Evolutionary conservation across 2,113 vertebrate species (phyloP).

Genomic region (Strigops habroptila): DNA sequence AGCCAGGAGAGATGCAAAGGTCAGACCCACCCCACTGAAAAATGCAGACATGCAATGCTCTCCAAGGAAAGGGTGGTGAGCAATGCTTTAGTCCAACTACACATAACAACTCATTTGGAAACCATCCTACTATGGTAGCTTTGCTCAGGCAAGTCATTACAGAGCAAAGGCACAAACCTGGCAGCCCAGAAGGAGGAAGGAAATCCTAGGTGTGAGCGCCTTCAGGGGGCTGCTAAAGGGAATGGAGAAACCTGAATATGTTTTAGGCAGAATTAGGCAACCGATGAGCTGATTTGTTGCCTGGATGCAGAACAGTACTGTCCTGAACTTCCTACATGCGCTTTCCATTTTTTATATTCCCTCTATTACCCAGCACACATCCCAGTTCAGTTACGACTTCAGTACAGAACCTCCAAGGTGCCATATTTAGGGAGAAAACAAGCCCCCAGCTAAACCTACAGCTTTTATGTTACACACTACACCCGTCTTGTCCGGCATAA

Average conservation of each 20-base stretch:
- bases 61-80: not conserved
- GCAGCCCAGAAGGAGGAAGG: not conserved
- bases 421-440: not conserved
- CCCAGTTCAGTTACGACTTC: not conserved
- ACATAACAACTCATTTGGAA: not conserved
- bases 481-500: not conserved
- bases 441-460: not conserved
- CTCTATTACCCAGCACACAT: not conserved
- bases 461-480: not conserved
- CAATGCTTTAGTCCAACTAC: not conserved
- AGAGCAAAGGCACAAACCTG: not conserved
- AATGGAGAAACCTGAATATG: not conserved
- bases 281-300: not conserved
- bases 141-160: not conserved
- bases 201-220: not conserved
- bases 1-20: not conserved
- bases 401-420: not conserved
- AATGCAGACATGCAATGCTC: not conserved
- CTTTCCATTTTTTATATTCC: not conserved
- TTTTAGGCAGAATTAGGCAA: not conserved
- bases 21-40: not conserved
- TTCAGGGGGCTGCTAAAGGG: not conserved
- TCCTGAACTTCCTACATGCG: not conserved
- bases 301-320: not conserved
- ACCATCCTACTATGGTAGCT: not conserved